phyloP scores from a whole-genome alignment of 2,888 invertebrate species.

The Cistogaster globosa region DNA sequence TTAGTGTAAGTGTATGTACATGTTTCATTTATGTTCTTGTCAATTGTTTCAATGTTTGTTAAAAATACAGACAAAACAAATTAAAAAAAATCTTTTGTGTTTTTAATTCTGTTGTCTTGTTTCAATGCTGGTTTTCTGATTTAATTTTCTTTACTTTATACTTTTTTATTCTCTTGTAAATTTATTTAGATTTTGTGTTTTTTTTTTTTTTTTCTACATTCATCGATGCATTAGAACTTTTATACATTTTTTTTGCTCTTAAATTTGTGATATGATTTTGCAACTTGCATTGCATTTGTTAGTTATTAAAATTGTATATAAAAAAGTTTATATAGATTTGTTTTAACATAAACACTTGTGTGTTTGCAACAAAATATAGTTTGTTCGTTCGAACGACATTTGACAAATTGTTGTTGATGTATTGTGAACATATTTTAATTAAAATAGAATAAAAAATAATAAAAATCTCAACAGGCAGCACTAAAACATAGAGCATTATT shows the following conservation, averaged over 20 bases:
- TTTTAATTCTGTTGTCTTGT: constrained; percentile 45
- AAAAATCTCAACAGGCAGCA: background rate
- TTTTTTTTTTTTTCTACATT: constrained; percentile 27
- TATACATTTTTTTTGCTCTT: background rate
- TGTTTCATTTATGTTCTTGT: constrained; percentile 71
- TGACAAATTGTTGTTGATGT: constrained; percentile 70
- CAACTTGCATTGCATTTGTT: constrained; percentile 37
- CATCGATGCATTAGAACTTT: constrained; percentile 58
- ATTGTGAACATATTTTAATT: constrained; percentile 67
- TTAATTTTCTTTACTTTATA: constrained; percentile 52
- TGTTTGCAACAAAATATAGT: constrained; percentile 54
- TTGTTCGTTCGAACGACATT: constrained; percentile 56
- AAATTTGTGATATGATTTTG: constrained; percentile 36
- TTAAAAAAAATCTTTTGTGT: constrained; percentile 1
- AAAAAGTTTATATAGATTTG: background rate
- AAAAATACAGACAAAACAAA: constrained; percentile 20
- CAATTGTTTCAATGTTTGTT: constrained; percentile 67
- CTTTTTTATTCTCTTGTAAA: constrained; percentile 7
- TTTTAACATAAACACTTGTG: background rate
- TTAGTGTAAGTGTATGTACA: constrained; percentile 53
- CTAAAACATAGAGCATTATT: background rate
- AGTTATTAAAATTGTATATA: constrained; percentile 58
- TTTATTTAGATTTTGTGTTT: constrained; percentile 37
- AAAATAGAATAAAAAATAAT: constrained; percentile 45
- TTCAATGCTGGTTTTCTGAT: constrained; percentile 46